Conservation (phyloP, 2,888 invertebrate genomes). For the Arctia plantaginis region DNA sequence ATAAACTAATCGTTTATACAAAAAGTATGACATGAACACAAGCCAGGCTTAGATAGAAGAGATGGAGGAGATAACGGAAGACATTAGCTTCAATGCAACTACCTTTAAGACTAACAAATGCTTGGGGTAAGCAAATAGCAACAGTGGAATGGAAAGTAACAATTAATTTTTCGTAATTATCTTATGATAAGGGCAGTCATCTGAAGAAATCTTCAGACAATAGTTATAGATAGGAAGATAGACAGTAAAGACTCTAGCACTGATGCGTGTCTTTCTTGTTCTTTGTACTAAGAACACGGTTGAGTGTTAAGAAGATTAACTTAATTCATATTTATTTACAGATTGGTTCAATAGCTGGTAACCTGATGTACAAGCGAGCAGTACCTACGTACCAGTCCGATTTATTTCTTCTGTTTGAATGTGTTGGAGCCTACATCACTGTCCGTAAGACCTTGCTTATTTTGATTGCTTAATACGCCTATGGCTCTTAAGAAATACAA, state of each 20-base stretch:
- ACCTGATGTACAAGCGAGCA: conserved; percentile 88
- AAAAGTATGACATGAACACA: too few relatives aligned
- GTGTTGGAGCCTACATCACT: conserved; percentile 82
- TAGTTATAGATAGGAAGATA: neutral
- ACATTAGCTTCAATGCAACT: too few relatives aligned
- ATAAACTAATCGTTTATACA: too few relatives aligned
- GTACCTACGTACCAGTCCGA: conserved; percentile 89
- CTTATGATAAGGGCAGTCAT: too few relatives aligned
- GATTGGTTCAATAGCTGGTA: conserved; percentile 90
- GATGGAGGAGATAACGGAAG: too few relatives aligned
- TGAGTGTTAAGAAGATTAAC: neutral
- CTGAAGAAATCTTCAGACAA: neutral
- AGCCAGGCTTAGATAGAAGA: too few relatives aligned
- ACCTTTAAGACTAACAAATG: too few relatives aligned
- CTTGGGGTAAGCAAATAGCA: too few relatives aligned
- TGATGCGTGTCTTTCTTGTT: neutral
- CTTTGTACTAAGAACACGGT: neutral
- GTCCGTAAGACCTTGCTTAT: conserved; percentile 76
- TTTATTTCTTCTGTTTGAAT: conserved; percentile 87
- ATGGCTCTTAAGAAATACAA: neutral
- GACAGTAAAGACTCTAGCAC: neutral
- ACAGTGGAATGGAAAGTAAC: too few relatives aligned
- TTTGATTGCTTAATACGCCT: neutral
- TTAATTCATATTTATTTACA: conserved; percentile 54
- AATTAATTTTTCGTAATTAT: too few relatives aligned